phyloP scores from a whole-genome alignment of 2,113 vertebrate species.

The Poecile atricapillus region DNA sequence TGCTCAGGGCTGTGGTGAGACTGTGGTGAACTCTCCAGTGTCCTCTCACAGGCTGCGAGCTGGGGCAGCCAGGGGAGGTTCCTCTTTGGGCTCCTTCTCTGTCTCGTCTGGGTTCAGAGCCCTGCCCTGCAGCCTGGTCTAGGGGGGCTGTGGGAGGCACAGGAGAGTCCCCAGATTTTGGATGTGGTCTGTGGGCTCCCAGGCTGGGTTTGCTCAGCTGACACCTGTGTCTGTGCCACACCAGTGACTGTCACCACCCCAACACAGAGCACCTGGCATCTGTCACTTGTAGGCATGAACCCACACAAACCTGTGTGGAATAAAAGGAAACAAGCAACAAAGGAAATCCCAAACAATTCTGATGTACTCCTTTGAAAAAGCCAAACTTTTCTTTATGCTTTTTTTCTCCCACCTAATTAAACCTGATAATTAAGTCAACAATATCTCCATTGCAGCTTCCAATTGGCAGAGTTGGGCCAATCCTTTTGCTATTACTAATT shows the following conservation, averaged over 20 bases:
- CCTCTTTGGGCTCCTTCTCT: not conserved
- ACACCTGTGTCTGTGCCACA: not conserved
- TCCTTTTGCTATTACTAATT: not conserved
- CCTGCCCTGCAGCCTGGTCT: not conserved
- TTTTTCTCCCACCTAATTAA: not conserved
- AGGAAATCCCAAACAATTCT: not conserved
- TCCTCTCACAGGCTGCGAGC: not conserved
- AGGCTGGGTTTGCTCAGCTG: not conserved
- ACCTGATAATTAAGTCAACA: not conserved
- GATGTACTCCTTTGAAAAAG: not conserved
- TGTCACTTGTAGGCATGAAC: not conserved
- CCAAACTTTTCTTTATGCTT: not conserved
- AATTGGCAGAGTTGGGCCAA: not conserved
- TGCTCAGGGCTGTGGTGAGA: not conserved
- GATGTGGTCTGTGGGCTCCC: not conserved
- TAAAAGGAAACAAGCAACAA: not conserved
- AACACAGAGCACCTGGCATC: not conserved
- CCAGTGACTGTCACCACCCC: too few species aligned
- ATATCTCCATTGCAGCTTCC: not conserved
- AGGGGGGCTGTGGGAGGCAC: fast-evolving
- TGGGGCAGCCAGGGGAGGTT: not conserved
- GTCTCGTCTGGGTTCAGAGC: fast-evolving
- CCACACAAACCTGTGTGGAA: not conserved
- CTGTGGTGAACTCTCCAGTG: not conserved
- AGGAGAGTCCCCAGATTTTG: not conserved